Conservation (phyloP, 2,888 invertebrate species). For the Biston betularia region DNA sequence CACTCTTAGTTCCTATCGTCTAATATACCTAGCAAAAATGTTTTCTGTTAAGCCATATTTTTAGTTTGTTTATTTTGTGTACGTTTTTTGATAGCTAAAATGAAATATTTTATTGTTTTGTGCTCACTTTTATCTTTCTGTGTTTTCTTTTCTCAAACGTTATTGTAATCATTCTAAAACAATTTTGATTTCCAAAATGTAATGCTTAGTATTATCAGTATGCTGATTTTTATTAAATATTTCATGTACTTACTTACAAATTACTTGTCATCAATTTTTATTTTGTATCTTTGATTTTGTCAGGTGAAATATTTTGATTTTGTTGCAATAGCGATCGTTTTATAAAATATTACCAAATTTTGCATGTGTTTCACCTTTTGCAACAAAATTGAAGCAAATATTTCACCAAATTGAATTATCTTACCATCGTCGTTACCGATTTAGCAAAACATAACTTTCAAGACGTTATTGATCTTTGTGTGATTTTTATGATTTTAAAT, state of each 20-base stretch:
- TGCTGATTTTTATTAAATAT: neutral
- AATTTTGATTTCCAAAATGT: neutral
- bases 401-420: neutral
- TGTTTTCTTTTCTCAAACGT: conserved; percentile 15
- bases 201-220: neutral
- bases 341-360: conserved; percentile 41
- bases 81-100: conserved; percentile 21
- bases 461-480: conserved; percentile 40
- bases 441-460: conserved; percentile 52
- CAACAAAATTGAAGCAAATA: conserved; percentile 61
- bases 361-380: conserved; percentile 63
- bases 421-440: conserved; percentile 39
- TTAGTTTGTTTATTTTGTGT: conserved; percentile 19
- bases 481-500: conserved; percentile 30
- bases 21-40: neutral
- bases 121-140: conserved; percentile 30
- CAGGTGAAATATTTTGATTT: conserved; percentile 60
- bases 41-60: conserved; percentile 18
- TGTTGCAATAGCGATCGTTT: conserved; percentile 64
- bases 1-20: conserved; percentile 15
- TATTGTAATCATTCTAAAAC: neutral
- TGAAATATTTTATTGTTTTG: conserved; percentile 26
- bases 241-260: no score
- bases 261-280: neutral
- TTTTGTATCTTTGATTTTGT: neutral